Base-by-base conservation (phyloP, 1,140 invertebrate genomes). In the Trissolcus basalis region DNA sequence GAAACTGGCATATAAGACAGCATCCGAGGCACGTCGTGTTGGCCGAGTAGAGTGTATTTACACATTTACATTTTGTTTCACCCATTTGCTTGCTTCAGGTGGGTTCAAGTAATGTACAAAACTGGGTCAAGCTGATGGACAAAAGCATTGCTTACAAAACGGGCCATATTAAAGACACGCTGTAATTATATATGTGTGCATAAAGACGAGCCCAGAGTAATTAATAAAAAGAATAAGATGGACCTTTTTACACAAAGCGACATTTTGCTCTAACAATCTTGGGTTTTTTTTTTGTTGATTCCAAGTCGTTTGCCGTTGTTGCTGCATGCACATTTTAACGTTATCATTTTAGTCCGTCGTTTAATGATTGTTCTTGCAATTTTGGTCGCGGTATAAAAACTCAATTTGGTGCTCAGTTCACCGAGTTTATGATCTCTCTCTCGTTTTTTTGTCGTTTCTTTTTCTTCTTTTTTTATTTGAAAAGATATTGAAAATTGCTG, bases 111-210 rank as follows among this genome's bases (percentile, higher is more conserved):
- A 50, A 63, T 47, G 36, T 33, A 39, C 16, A 63, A 71, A 72
- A 77, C 63, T 77, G 19, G 75, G 75, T 77, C 75, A 77, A 68
- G 72, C 59, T 72, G 64, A 77, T 72, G 58, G 68, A 77, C 75
- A 68, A 77, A 71, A 72, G 63, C 68, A 63, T 64, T 59, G 48
- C 47, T 43, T 1, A 36, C 60, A 60, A 41, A 70, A 49, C 39
- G 14, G 47, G 33, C 44, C 35, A 27, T 51, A 68, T 68, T 77
- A 58, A 71, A 71, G 58, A 68, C 58, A 63, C 36, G 6, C 2
- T 10, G 63, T 63, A 71, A 74, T 74, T 74, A 74, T 74, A 63
- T 68, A 63, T 19, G 33, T 58, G 41, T 51, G 56, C 61, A 56
- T 61, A 50, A 56, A 60, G 36, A 68, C 9, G 50, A 39, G 36